Conservation (phyloP, 2,888 invertebrate species). For the Temnothorax rugatulus region DNA sequence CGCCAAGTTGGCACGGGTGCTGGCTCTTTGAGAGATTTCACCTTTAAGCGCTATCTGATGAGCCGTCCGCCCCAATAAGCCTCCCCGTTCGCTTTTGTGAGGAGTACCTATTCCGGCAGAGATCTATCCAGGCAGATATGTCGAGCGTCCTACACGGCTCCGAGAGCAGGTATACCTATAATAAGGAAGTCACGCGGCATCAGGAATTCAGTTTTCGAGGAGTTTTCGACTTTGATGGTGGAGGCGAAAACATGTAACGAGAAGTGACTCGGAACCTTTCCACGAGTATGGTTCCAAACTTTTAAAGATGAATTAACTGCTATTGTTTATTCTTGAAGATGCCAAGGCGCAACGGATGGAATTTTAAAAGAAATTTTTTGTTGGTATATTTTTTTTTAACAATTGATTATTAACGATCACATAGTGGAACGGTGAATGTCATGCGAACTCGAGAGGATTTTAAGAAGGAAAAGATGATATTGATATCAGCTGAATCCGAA, state of each 20-base stretch:
- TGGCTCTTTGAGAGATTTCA: constrained; percentile 67
- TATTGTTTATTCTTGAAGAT: not conserved
- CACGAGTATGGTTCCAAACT: not conserved
- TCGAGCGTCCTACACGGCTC: not conserved
- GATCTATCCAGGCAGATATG: constrained; percentile 34
- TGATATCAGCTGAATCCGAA: not conserved
- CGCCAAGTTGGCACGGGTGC: constrained; percentile 46
- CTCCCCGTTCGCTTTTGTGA: constrained; percentile 58
- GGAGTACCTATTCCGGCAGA: constrained; percentile 12
- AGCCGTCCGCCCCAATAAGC: constrained; percentile 80
- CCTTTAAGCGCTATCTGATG: constrained; percentile 84
- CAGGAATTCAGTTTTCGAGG: constrained; percentile 36
- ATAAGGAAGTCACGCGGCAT: constrained; percentile 16
- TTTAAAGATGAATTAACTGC: not conserved
- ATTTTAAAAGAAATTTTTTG: too few species aligned
- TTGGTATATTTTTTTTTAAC: not conserved
- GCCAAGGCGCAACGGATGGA: not conserved
- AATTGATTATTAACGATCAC: not conserved
- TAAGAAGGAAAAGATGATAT: not conserved
- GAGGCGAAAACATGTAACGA: not conserved
- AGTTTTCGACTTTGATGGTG: constrained; percentile 2
- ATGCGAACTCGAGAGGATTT: not conserved
- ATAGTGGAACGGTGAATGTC: not conserved
- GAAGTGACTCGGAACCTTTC: not conserved
- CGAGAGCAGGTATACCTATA: constrained; percentile 30